Evolutionary conservation across 2,113 vertebrate genomes (phyloP).

Genomic region (Epinephelus cyanopodus): DNA sequence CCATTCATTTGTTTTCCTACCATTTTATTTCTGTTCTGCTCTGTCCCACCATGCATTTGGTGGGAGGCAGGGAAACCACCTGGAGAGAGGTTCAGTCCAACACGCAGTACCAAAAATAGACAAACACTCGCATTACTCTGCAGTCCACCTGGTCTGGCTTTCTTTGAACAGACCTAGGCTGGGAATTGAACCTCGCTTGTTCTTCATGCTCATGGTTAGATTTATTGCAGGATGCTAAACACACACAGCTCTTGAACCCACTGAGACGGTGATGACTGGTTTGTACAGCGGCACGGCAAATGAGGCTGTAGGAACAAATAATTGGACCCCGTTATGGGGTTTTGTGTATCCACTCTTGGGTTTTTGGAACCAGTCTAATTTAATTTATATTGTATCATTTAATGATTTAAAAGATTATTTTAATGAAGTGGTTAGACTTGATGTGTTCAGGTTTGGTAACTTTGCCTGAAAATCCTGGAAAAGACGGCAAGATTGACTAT

Average conservation of each 20-base stretch:
- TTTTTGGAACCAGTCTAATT: not conserved
- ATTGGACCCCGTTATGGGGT: too few relatives aligned
- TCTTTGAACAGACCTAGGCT: not conserved
- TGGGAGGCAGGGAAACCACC: conserved; percentile 43
- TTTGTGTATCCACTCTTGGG: not conserved
- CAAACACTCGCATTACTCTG: not conserved
- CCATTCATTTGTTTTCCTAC: not conserved
- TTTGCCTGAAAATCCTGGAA: not conserved
- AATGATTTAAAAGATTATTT: not conserved
- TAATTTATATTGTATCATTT: not conserved
- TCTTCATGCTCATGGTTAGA: not conserved
- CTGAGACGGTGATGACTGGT: not conserved
- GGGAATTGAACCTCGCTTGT: not conserved
- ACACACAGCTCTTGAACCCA: not conserved
- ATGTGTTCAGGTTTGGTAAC: not conserved
- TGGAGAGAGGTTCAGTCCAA: conserved; percentile 34
- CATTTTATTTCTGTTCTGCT: not conserved
- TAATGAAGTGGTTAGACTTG: not conserved
- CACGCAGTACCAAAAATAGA: conserved; percentile 22
- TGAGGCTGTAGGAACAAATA: not conserved
- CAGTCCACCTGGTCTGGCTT: conserved; percentile 32
- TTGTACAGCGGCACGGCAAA: not conserved
- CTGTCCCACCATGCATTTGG: not conserved
- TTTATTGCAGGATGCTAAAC: not conserved
- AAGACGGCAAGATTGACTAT: not conserved